Conservation (phyloP, 37 sponge, comb jelly and placozoan species). For the Chondrosia reniformis region DNA sequence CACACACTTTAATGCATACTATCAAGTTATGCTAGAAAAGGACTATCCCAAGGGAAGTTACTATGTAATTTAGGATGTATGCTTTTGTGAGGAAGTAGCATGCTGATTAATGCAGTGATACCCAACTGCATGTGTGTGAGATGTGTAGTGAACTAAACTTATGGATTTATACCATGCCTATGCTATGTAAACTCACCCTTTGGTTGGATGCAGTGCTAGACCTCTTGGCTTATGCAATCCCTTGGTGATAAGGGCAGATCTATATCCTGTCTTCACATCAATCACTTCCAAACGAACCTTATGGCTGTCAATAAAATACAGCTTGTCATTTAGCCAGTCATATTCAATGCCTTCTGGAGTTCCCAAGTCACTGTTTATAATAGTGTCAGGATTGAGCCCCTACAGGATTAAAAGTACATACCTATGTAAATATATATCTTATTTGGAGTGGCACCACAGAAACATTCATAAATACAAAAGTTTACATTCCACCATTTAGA, state of each 20-base stretch:
- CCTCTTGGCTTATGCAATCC: conserved; percentile 44
- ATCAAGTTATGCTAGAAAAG: no score
- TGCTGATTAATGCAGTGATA: no score
- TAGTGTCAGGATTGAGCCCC: conserved; percentile 31
- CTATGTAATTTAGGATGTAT: no score
- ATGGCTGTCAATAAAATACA: conserved; percentile 71
- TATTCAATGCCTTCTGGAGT: conserved; percentile 58
- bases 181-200: conserved; percentile 49
- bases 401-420: no score
- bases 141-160: no score
- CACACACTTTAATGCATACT: background rate
- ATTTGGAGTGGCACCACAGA: background rate
- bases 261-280: conserved; percentile 34
- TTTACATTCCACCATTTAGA: no score
- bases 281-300: conserved; percentile 51
- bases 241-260: conserved; percentile 33
- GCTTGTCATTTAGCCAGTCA: conserved; percentile 62
- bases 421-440: background rate
- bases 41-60: no score
- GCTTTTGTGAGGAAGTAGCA: no score
- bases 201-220: conserved; percentile 64
- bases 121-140: no score
- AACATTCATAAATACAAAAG: background rate
- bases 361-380: conserved; percentile 30
- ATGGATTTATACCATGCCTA: no score